A percentile compares a stretch with the other conserved stretches of the same genome.
phyloP scores from a whole-genome alignment of 2,888 invertebrate species.

The Cheilosia scutellata region DNA sequence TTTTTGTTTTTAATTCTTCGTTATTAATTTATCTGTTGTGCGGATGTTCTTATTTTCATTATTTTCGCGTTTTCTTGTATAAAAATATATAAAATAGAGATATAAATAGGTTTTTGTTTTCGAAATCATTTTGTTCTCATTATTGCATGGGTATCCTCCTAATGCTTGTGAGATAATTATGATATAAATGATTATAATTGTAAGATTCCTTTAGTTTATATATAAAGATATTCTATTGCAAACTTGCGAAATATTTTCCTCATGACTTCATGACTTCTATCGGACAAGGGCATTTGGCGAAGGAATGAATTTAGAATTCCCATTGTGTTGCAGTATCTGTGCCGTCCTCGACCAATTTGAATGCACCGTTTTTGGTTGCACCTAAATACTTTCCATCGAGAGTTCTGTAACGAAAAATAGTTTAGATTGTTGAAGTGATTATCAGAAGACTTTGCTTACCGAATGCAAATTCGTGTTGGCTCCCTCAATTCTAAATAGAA shows the following conservation, averaged over 20 bases:
- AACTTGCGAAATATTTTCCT: slow-evolving; percentile 65
- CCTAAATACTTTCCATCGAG: slow-evolving; percentile 90
- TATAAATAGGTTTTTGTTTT: slow-evolving; percentile 65
- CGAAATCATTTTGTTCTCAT: slow-evolving; percentile 66
- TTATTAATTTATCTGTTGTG: slow-evolving; percentile 66
- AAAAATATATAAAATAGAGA: slow-evolving; percentile 75
- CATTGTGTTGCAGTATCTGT: slow-evolving; percentile 94
- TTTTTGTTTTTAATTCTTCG: slow-evolving; percentile 38
- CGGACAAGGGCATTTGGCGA: slow-evolving; percentile 73
- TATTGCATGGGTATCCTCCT: slow-evolving; percentile 71
- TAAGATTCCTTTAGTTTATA: slow-evolving; percentile 68
- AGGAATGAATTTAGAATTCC: slow-evolving; percentile 90
- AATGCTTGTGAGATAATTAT: slow-evolving; percentile 69
- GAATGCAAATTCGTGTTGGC: slow-evolving; percentile 96
- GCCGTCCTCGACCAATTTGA: slow-evolving; percentile 92
- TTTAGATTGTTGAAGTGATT: background rate
- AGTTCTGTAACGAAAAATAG: slow-evolving; percentile 79
- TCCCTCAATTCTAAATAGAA: slow-evolving; percentile 97
- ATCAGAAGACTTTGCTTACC: slow-evolving; percentile 82
- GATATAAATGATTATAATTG: slow-evolving; percentile 69
- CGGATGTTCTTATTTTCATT: slow-evolving; percentile 49
- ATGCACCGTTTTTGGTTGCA: slow-evolving; percentile 96
- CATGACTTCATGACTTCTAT: slow-evolving; percentile 69
- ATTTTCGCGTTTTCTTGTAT: slow-evolving; percentile 62
- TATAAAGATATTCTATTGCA: slow-evolving; percentile 55